Base-by-base conservation (phyloP, 1,140 invertebrate species). In the Hestina assimilis region DNA sequence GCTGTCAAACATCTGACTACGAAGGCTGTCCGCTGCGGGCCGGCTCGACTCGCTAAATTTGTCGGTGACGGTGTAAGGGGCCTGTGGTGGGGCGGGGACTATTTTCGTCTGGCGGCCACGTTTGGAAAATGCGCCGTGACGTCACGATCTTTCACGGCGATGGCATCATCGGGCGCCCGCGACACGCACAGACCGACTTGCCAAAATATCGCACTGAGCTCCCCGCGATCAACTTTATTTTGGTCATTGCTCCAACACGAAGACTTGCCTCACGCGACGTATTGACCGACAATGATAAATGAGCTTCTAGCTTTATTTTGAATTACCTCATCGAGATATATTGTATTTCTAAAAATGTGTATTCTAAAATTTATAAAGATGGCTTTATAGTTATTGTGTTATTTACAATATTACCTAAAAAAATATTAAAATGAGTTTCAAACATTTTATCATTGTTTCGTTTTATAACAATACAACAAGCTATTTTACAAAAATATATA, bases 81-180 rank as follows among this genome's bases (percentile, higher is more conserved):
- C 67, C 69, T 72, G 78, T 59, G 66, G 79, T 64, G 81, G 73
- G 76, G 75, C 75, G 80, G 84, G 82, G 75, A 75, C 83, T 88
- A 88, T 88, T 88, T 88, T 85, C 77, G 85, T 88, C 85, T 88
- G 83, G 75, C 85, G 75, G 85, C 83, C 83, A 86, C 85, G 85
- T 88, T 88, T 86, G 84, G 83, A 87, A 87, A 87, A 87, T 82
- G 84, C 75, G 73, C 62, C 81, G 71, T 87, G 84, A 87, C 84
- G 84, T 88, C 85, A 88, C 80, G 72, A 68, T 82, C 75, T 75
- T 80, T 80, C 74, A 71, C 79, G 73, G 81, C 83, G 84, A 85
- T 88, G 84, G 80, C 83, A 83, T 80, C 84, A 88, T 86, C 83
- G 76, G 52, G 66, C 70, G 71, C 57, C 68, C 77, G 79, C 82